These are phyloP conservation scores for Pelecanoides urinatrix DNA, from an alignment of 2,113 vertebrate genomes.

Conservation along the genomic window DNA sequence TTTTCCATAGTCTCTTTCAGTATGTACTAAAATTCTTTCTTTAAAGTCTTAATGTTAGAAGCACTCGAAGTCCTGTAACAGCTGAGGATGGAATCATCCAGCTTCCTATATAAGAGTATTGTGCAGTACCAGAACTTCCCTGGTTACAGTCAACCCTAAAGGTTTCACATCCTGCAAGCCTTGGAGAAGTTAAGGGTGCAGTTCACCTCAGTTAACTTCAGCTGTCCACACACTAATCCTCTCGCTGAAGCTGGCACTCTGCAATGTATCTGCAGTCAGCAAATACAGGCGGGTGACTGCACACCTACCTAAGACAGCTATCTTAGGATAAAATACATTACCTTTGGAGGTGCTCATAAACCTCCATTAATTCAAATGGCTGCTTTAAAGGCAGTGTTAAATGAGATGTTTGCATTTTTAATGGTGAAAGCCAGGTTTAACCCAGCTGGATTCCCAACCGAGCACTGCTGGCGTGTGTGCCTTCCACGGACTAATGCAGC, in stretches of 20 bases:
- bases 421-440: neutral
- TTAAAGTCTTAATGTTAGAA: neutral
- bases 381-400: neutral
- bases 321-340: neutral
- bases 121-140: neutral
- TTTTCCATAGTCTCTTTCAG: neutral
- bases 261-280: neutral
- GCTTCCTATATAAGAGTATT: neutral
- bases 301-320: neutral
- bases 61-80: fast-evolving
- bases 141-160: neutral
- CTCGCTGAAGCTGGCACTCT: neutral
- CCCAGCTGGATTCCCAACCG: neutral
- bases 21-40: neutral
- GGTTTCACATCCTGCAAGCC: neutral
- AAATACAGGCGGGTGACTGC: neutral
- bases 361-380: neutral
- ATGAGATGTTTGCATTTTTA: neutral
- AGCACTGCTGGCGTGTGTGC: fast-evolving
- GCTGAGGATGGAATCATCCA: neutral
- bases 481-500: neutral
- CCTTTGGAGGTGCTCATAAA: neutral
- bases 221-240: neutral
- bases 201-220: neutral
- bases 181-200: neutral